Evolutionary conservation across 2,797 vertebrate species (phyloP).

Genomic region (Microctenopoma lineatum): DNA sequence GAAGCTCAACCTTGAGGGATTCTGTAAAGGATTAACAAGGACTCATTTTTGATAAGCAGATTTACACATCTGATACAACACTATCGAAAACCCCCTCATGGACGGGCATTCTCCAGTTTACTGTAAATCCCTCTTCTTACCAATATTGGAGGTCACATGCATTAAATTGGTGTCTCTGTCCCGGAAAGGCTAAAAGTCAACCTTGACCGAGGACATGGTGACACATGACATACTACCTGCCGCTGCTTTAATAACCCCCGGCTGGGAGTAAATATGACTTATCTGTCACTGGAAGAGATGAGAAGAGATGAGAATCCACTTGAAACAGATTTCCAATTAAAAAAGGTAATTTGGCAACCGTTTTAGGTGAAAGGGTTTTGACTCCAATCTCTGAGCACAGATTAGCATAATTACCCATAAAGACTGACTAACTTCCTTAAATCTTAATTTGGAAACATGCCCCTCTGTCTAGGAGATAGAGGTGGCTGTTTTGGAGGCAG

Average conservation of each 20-base stretch:
- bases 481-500: constrained; percentile 31
- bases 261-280: constrained; percentile 65
- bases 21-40: constrained; percentile 12
- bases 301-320: constrained; percentile 60
- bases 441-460: constrained; percentile 70
- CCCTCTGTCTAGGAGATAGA: constrained; percentile 31
- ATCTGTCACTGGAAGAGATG: constrained; percentile 54
- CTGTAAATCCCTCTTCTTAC: constrained; percentile 3
- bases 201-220: constrained; percentile 55
- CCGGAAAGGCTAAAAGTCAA: constrained; percentile 29
- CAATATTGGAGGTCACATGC: background rate
- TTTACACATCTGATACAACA: constrained; percentile 5
- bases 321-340: constrained; percentile 74
- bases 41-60: constrained; percentile 17
- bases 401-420: constrained; percentile 80
- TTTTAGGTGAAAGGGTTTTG: constrained; percentile 69
- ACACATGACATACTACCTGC: constrained; percentile 44
- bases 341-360: constrained; percentile 69
- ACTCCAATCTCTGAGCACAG: constrained; percentile 66
- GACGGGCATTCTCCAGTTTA: background rate
- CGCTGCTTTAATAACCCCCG: constrained; percentile 56
- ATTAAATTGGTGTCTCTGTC: constrained; percentile 21
- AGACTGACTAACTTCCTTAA: constrained; percentile 71
- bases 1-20: constrained; percentile 1
- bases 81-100: background rate